Evolutionary conservation across 1,140 invertebrate species (phyloP).

Genomic region (Pseudomyrmex cubaensis): DNA sequence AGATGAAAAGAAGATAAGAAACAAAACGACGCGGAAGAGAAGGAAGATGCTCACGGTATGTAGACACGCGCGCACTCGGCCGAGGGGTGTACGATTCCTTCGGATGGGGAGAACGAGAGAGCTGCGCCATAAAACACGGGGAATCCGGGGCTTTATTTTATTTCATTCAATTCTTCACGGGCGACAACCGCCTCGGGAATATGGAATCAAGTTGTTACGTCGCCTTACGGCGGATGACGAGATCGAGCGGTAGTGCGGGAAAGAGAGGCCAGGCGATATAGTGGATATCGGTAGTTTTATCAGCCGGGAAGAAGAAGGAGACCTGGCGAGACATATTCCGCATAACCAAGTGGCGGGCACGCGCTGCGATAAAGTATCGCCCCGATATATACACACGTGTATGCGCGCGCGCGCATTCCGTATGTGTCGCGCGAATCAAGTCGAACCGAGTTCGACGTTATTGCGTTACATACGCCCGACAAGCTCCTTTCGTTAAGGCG

Average conservation of each 20-base stretch:
- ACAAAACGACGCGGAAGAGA: neutral
- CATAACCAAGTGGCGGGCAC: constrained; percentile 80
- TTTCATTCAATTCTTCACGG: constrained; percentile 83
- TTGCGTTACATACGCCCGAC: constrained; percentile 47
- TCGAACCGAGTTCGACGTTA: constrained; percentile 28
- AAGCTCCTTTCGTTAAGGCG: constrained; percentile 71
- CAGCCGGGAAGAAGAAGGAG: constrained; percentile 62
- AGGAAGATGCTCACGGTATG: constrained; percentile 38
- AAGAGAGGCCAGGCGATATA: constrained; percentile 59
- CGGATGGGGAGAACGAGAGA: constrained; percentile 70
- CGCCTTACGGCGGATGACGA: constrained; percentile 74
- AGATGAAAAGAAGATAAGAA: neutral
- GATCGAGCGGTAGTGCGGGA: constrained; percentile 64
- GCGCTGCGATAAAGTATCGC: constrained; percentile 76
- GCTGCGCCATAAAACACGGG: constrained; percentile 69
- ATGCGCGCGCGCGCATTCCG: constrained; percentile 5
- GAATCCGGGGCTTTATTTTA: constrained; percentile 81
- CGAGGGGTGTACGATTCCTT: constrained; percentile 77
- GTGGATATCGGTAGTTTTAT: constrained; percentile 68
- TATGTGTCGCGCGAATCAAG: constrained; percentile 7
- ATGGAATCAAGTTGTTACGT: constrained; percentile 84
- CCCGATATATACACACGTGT: constrained; percentile 53
- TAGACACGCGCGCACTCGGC: constrained; percentile 74
- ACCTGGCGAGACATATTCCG: constrained; percentile 76
- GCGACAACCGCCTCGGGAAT: constrained; percentile 80